phyloP scores from a whole-genome alignment of 2,113 vertebrate species.

The Gopherus flavomarginatus region DNA sequence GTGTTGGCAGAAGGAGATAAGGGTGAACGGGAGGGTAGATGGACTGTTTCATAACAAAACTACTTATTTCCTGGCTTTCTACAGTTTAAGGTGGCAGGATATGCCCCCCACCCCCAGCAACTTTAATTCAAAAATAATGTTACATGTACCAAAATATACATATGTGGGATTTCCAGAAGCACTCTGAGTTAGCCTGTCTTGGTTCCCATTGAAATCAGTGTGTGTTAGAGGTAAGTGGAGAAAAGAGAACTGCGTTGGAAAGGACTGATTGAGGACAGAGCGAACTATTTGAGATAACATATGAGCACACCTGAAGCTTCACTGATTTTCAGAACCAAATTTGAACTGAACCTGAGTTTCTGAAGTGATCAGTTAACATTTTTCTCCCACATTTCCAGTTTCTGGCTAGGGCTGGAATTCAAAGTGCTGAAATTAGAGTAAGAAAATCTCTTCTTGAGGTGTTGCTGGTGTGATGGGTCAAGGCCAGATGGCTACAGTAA shows the following conservation, averaged over 20 bases:
- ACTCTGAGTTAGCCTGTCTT: neutral
- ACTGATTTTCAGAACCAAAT: neutral
- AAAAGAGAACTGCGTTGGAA: neutral
- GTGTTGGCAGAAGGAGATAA: neutral
- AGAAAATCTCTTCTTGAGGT: rapidly evolving
- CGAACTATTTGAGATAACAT: neutral
- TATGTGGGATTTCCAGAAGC: neutral
- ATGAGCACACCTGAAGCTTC: neutral
- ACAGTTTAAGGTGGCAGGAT: neutral
- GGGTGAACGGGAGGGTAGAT: neutral
- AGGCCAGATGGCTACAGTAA: no score
- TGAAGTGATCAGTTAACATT: neutral
- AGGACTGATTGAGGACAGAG: neutral
- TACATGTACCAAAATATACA: neutral
- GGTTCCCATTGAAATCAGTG: neutral
- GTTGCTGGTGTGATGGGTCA: neutral
- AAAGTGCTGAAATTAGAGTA: neutral
- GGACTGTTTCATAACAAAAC: neutral
- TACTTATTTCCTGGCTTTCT: neutral
- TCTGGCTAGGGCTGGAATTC: neutral
- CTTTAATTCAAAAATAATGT: neutral
- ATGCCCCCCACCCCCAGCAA: neutral
- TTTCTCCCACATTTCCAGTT: neutral
- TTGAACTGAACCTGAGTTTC: neutral
- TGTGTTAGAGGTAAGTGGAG: neutral